Conservation (phyloP, 2,888 invertebrate genomes). For the Lamellibrachia satsuma region DNA sequence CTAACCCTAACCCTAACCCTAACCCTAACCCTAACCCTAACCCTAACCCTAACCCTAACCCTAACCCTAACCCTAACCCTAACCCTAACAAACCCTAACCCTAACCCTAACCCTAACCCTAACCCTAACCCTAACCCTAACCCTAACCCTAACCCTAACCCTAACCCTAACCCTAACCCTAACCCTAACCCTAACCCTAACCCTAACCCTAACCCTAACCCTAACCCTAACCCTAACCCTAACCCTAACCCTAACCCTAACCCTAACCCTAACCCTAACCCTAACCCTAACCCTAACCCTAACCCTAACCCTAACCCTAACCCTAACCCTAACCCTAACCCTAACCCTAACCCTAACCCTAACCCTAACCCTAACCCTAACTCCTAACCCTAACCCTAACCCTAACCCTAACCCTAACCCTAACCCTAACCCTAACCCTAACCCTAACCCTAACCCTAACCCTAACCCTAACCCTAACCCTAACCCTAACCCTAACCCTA, state of each 20-base stretch:
- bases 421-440: not conserved
- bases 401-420: not conserved
- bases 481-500: conserved; percentile 24
- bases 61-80: conserved; percentile 25
- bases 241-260: conserved; percentile 32
- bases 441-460: conserved; percentile 18
- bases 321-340: conserved; percentile 25
- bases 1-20: conserved; percentile 25
- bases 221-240: conserved; percentile 23
- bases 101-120: conserved; percentile 23
- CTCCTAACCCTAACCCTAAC: conserved; percentile 35
- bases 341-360: not conserved
- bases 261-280: conserved; percentile 47
- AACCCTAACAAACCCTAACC: conserved; percentile 25
- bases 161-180: conserved; percentile 23
- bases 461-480: conserved; percentile 18
- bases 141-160: conserved; percentile 25
- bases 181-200: conserved; percentile 22
- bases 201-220: conserved; percentile 25
- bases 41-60: conserved; percentile 17
- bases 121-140: conserved; percentile 25
- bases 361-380: not conserved
- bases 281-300: conserved; percentile 44
- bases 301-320: conserved; percentile 46
- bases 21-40: conserved; percentile 25